Base-by-base conservation (phyloP, 2,113 vertebrate genomes). In the Callipepla squamata region DNA sequence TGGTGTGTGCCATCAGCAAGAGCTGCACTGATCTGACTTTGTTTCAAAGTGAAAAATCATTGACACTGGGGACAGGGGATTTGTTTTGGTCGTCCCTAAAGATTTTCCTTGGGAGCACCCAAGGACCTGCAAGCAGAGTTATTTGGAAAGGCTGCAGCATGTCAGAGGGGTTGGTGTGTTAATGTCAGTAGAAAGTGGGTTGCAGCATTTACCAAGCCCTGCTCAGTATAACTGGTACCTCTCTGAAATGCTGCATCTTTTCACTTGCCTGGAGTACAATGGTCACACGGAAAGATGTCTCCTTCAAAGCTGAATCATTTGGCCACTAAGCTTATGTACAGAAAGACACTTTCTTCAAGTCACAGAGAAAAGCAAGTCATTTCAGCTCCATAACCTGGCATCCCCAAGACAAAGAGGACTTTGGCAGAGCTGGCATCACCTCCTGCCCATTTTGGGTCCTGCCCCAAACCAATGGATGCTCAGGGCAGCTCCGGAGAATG, bases 391-490 rank as follows among this genome's bases (percentile, higher is more conserved):
- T 40, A 62, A 62, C 40, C 25, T 40, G 25, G 36, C 61, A 63
- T 63, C 38, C 38, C 38, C 25, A 40, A 17, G 25, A 12, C 25
- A 26, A 38, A 36, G 36, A 40, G 15, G 23, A 7, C 19, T 26
- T 40, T 13, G 32, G 40, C 48, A 80, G 53, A 45, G 74, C n/a
- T 84, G 51, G 68, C 38, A 11, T 1, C 2, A 4, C 2, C 36
- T 38, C 9, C 10, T 61, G 20, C 7, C 19, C 17, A 3, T 6
- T 32, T 2, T 4, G n/a, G 48, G 17, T 30, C 28, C 72, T 74
- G 20, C 28, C 69, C 26, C 42, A 58, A n/a, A 26, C 13, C 1
- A 0, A 3, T 0, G 3, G 44, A 2, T 16, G 21, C 1, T 30
- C n/a, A 19, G 5, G 67, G 58, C 26, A 21, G 18, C 58, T 59